Conservation (phyloP, 2,113 vertebrate genomes). For the Thinocorus orbignyianus region DNA sequence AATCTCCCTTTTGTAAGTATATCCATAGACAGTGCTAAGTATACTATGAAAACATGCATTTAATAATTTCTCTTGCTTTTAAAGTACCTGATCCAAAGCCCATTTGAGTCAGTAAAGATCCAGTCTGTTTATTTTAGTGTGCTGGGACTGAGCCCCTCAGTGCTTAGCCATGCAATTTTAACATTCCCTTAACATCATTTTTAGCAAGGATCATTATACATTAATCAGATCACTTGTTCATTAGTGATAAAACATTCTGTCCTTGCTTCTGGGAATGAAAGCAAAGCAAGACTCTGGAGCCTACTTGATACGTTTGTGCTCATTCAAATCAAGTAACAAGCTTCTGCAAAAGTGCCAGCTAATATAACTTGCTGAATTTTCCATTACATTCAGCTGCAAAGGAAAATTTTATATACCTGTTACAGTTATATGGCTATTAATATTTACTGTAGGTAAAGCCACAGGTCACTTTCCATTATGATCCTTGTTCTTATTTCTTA, state of each 20-base stretch:
- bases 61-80: background rate
- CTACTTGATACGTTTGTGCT: conserved; percentile 19
- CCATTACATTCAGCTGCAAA: conserved; percentile 14
- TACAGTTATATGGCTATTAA: background rate
- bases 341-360: conserved; percentile 48
- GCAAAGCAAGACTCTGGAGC: conserved; percentile 62
- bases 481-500: background rate
- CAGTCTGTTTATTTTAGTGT: conserved; percentile 50
- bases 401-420: background rate
- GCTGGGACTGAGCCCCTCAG: background rate
- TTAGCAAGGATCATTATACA: conserved; percentile 66
- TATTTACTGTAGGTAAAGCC: conserved; percentile 5
- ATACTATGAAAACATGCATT: background rate
- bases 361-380: conserved; percentile 52
- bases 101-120: conserved; percentile 2
- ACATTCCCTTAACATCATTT: conserved; percentile 55
- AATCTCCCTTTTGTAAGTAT: background rate
- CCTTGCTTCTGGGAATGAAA: conserved; percentile 70
- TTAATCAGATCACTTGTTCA: conserved; percentile 71
- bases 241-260: conserved; percentile 69
- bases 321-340: conserved; percentile 62
- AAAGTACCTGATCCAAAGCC: conserved; percentile 1
- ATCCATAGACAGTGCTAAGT: background rate
- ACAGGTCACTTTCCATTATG: background rate
- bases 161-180: conserved; percentile 52